Percentiles rank a stretch among this genome's conserved stretches.
Evolutionary conservation across 2,797 vertebrate genomes (phyloP).

Genomic region (Bradypodion ventrale): DNA sequence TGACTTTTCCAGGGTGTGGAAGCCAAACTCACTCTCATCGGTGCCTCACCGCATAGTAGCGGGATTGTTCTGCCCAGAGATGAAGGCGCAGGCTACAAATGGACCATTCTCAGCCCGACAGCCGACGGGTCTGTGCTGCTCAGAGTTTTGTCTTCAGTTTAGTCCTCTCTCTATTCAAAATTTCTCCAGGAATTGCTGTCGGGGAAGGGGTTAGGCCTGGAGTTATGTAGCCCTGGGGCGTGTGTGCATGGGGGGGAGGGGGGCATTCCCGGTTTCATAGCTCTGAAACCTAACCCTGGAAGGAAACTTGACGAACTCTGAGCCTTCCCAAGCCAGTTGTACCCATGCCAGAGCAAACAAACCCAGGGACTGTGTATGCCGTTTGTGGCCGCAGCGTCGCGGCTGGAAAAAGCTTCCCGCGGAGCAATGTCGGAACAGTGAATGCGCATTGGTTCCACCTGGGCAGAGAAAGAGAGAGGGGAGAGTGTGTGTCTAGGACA

Average conservation of each 20-base stretch:
- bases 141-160: not conserved
- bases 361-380: conserved; percentile 40
- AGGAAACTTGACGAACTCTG: conserved; percentile 48
- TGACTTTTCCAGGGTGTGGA: not conserved
- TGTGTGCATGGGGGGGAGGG: no score
- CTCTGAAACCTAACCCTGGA: conserved; percentile 49
- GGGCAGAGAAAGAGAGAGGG: not conserved
- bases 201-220: no score
- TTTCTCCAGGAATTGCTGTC: no score
- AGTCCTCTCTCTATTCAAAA: no score
- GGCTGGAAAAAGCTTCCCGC: conserved; percentile 42
- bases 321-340: conserved; percentile 39
- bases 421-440: not conserved
- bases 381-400: conserved; percentile 40
- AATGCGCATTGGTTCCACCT: not conserved
- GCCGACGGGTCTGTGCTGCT: not conserved
- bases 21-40: not conserved
- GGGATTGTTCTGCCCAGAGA: conserved; percentile 23
- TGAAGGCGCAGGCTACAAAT: not conserved
- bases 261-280: conserved; percentile 39
- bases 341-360: conserved; percentile 58
- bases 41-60: conserved; percentile 1
- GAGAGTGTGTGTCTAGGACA: no score
- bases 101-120: not conserved
- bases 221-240: not conserved